Base-by-base conservation (phyloP, 2,797 vertebrate genomes). In the Enteromius anoplus region DNA sequence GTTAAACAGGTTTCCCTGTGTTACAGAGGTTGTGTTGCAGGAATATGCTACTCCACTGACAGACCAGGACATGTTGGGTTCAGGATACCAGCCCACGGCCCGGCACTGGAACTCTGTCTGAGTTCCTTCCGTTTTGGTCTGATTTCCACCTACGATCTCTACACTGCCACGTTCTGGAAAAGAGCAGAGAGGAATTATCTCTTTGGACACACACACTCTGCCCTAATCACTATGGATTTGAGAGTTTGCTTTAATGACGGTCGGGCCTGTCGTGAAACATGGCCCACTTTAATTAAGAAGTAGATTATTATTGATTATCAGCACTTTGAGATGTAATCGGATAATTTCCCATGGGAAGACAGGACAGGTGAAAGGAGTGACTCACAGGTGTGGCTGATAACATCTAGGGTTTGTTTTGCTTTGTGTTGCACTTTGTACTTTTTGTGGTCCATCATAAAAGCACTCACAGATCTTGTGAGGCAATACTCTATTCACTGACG, bases 151-250 rank as follows among this genome's bases (percentile, higher is more conserved):
- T 0, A 11, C 1, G 79, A 94, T 92, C 80, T 3, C 76, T 47
- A 94, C 88, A 0, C 85, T 88, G 12, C 94, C 94, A 0, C 34
- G 91, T 53, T 92, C 94, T 95, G 89, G 60, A 69, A 47, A 80
- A 42, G 73, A 62, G 83, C 47, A 73, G 19, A 76, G 26, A 11
- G 37, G 64, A 62, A 42, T 40, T 53, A 80, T 76, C 42, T 73
- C 42, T 40, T 73, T 4, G 51, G 49, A 81, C 81, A 76, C 81
- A 76, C 72, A 47, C 19, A n/a, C 64, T 60, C 49, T 14, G 23
- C 17, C 12, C 19, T 76, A 47, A 82, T 55, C 49, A 7, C 49
- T 68, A 11, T 69, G 23, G 71, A 69, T 76, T 55, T 58, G 64
- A 12, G 49, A 45, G 64, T 47, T 69, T 69, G 64, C 81, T 68